Conservation (phyloP, 2,113 vertebrate species). For the Amblyopsis rosae region DNA sequence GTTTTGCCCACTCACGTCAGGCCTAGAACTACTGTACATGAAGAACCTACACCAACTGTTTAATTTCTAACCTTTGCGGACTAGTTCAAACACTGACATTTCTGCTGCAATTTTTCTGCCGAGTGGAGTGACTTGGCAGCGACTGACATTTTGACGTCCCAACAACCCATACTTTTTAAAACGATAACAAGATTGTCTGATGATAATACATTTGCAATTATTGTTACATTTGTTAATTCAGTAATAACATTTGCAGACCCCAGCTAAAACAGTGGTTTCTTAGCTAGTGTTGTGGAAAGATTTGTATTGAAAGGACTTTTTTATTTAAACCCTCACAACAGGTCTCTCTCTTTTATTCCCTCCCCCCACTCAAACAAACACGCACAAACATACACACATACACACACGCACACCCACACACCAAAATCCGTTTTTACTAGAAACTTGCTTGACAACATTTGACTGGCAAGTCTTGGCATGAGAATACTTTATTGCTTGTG, state of each 20-base stretch:
- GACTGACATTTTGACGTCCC: too few relatives aligned
- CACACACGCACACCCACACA: too few relatives aligned
- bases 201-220: not conserved
- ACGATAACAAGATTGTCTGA: not conserved
- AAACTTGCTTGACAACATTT: slow-evolving; percentile 28
- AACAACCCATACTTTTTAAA: not conserved
- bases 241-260: not conserved
- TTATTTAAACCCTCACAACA: too few relatives aligned
- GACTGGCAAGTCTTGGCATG: slow-evolving; percentile 33
- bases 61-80: not conserved
- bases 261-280: not conserved
- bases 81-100: not conserved
- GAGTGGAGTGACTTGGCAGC: too few relatives aligned
- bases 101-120: too few relatives aligned
- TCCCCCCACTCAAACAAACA: too few relatives aligned
- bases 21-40: too few relatives aligned
- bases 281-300: not conserved
- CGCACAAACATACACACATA: too few relatives aligned
- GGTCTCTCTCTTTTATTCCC: too few relatives aligned
- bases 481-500: slow-evolving; percentile 41
- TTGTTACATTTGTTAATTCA: not conserved
- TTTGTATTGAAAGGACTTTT: not conserved
- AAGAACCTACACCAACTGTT: not conserved
- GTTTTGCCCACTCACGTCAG: slow-evolving; percentile 14
- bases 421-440: too few relatives aligned